phyloP scores from a whole-genome alignment of 1,140 invertebrate species.

The Drosophila pruinosa region DNA sequence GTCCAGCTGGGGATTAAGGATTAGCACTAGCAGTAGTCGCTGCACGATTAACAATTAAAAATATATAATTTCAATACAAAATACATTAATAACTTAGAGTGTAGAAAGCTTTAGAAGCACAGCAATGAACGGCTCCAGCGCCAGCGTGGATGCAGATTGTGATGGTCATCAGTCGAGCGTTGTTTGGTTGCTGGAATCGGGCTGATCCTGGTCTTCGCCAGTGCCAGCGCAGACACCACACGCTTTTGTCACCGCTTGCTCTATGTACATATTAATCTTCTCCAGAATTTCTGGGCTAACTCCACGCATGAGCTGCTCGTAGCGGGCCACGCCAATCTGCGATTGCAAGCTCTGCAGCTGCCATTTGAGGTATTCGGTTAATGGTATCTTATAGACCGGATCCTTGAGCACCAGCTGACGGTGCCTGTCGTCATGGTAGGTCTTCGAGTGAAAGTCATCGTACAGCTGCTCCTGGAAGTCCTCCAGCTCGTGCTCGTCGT shows the following conservation, averaged over 20 bases:
- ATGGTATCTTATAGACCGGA: conserved; percentile 88
- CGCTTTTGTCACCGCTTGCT: conserved; percentile 71
- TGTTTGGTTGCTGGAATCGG: conserved; percentile 28
- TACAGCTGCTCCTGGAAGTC: conserved; percentile 52
- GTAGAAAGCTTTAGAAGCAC: conserved; percentile 74
- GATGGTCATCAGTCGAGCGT: conserved; percentile 33
- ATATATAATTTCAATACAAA: conserved; percentile 80
- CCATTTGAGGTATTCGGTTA: conserved; percentile 87
- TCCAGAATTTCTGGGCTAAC: conserved; percentile 87
- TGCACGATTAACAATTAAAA: conserved; percentile 67
- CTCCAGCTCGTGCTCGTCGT: conserved; percentile 76
- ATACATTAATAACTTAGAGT: conserved; percentile 75
- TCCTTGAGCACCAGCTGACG: conserved; percentile 86
- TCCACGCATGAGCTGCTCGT: conserved; percentile 88
- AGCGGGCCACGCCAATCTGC: conserved; percentile 87
- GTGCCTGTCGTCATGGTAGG: conserved; percentile 83
- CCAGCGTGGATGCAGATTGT: not conserved
- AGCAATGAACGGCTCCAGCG: conserved; percentile 53
- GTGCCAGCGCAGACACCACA: conserved; percentile 56
- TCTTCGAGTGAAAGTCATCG: conserved; percentile 73
- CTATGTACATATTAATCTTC: conserved; percentile 84
- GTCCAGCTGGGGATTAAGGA: conserved; percentile 54
- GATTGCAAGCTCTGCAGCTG: conserved; percentile 85
- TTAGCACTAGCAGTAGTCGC: conserved; percentile 33
- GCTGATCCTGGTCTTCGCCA: conserved; percentile 32